phyloP scores from a whole-genome alignment of 2,113 vertebrate species.

The Papio anubis region DNA sequence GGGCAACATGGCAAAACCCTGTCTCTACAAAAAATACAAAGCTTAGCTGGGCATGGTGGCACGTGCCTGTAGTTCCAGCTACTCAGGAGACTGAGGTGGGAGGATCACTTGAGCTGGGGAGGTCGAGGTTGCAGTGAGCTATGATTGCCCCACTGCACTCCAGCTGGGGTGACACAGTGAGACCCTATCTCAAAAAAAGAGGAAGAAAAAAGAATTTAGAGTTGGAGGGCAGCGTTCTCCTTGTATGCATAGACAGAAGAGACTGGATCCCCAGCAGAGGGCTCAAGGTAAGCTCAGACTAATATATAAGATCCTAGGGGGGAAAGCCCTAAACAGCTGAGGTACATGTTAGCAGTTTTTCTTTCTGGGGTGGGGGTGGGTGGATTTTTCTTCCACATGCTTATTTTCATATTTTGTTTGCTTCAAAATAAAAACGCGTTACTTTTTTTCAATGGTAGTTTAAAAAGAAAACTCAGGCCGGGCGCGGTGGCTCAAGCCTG shows the following conservation, averaged over 20 bases:
- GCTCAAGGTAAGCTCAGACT: background rate
- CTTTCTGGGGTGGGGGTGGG: background rate
- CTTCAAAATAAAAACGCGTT: background rate
- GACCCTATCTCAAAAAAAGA: too few species aligned
- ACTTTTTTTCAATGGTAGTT: background rate
- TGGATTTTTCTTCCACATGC: background rate
- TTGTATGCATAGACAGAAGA: background rate
- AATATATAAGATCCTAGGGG: background rate
- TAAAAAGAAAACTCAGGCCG: background rate
- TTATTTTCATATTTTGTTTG: background rate
- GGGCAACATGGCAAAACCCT: too few species aligned
- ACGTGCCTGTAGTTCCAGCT: too few species aligned
- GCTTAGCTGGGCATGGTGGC: too few species aligned
- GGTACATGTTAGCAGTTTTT: background rate
- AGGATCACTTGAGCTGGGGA: too few species aligned
- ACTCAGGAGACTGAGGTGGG: too few species aligned
- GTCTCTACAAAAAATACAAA: too few species aligned
- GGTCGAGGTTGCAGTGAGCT: too few species aligned
- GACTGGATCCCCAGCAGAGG: background rate
- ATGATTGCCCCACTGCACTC: too few species aligned
- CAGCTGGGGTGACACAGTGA: too few species aligned
- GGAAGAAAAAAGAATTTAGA: background rate
- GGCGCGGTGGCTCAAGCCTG: too few species aligned
- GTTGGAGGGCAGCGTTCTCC: background rate
- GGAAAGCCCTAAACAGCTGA: background rate